phyloP scores from a whole-genome alignment of 2,113 vertebrate genomes.

The Tylochromis polylepis region DNA sequence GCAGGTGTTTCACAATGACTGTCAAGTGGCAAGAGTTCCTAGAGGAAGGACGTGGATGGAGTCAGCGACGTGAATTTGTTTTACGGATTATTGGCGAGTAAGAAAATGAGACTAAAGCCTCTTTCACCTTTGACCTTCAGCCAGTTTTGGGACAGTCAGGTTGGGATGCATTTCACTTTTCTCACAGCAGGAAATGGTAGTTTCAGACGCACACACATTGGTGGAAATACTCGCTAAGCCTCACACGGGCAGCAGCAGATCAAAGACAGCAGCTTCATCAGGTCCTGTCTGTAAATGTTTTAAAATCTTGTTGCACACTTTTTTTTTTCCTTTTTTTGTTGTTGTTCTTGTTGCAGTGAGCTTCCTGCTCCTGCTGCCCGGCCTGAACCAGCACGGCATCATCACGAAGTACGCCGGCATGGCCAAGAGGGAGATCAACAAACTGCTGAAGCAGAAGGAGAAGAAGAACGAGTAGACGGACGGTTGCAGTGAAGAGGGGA shows the following conservation, averaged over 20 bases:
- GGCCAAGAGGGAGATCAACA: constrained; percentile 96
- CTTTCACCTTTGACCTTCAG: not conserved
- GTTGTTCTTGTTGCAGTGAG: constrained; percentile 72
- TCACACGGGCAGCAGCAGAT: not conserved
- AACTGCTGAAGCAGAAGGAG: constrained; percentile 96
- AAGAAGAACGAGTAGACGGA: constrained; percentile 89
- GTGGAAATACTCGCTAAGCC: too few relatives aligned
- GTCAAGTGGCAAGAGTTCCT: not conserved
- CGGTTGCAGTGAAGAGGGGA: not conserved
- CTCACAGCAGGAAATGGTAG: not conserved
- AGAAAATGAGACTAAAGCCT: not conserved
- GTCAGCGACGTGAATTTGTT: too few relatives aligned
- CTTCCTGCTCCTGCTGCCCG: constrained; percentile 88
- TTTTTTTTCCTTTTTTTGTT: too few relatives aligned
- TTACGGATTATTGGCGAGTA: not conserved
- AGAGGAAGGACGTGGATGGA: too few relatives aligned
- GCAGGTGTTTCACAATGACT: not conserved
- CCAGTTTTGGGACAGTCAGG: not conserved
- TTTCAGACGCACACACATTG: not conserved
- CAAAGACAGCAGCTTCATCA: not conserved
- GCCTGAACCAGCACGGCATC: constrained; percentile 91
- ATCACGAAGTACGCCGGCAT: constrained; percentile 90
- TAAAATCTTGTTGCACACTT: rapidly evolving
- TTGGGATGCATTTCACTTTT: not conserved
- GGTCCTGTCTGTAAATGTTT: not conserved